Evolutionary conservation across 2,888 invertebrate species (phyloP).

Genomic region (Zaprionus bogoriensis): DNA sequence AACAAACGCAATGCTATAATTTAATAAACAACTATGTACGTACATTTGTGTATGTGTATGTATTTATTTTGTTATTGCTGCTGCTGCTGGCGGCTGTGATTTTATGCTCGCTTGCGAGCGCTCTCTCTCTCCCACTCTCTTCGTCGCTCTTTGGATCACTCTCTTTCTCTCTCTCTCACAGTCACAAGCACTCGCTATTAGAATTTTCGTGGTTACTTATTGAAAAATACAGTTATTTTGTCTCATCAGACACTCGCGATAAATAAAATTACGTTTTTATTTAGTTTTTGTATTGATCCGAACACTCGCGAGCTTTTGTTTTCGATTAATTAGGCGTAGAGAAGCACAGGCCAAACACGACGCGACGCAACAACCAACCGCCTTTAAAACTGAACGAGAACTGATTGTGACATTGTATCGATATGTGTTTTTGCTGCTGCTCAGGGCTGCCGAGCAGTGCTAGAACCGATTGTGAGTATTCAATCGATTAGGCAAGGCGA

Average conservation of each 20-base stretch:
- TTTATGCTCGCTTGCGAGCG: conserved; percentile 58
- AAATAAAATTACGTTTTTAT: conserved; percentile 26
- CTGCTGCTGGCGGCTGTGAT: conserved; percentile 50
- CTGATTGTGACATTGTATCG: conserved; percentile 42
- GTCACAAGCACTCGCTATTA: conserved; percentile 39
- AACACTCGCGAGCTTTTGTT: conserved; percentile 52
- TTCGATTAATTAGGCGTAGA: conserved; percentile 47
- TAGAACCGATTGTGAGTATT: not conserved
- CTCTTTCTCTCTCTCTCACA: conserved; percentile 39
- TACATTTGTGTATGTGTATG: conserved; percentile 51
- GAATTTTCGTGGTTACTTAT: conserved; percentile 32
- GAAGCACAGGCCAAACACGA: not conserved
- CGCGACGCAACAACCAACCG: conserved; percentile 27
- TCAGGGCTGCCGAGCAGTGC: conserved; percentile 20
- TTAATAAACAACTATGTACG: conserved; percentile 33
- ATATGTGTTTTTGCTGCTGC: conserved; percentile 25
- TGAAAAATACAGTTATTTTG: conserved; percentile 27
- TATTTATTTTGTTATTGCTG: conserved; percentile 69
- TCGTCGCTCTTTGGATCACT: conserved; percentile 29
- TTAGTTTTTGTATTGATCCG: conserved; percentile 45
- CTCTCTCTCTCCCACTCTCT: conserved; percentile 37
- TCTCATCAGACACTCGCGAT: conserved; percentile 37
- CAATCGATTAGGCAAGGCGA: not conserved
- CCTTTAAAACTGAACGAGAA: conserved; percentile 50
- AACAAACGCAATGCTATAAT: conserved; percentile 30